phyloP scores from a whole-genome alignment of 2,113 vertebrate genomes.

The Aspidoscelis tigris region DNA sequence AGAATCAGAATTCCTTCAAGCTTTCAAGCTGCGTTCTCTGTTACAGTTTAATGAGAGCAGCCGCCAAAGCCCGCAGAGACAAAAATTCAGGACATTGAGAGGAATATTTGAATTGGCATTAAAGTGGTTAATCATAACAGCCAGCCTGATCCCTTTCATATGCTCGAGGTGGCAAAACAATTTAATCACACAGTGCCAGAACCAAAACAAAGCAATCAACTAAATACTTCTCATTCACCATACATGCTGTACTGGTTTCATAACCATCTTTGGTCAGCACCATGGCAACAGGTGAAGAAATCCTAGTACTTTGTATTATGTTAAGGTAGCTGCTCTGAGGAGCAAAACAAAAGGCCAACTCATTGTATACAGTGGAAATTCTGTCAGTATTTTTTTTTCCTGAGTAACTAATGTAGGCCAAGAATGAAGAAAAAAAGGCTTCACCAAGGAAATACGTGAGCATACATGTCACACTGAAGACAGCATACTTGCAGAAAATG shows the following conservation, averaged over 20 bases:
- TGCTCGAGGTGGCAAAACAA: constrained; percentile 35
- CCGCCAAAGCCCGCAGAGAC: background rate
- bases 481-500: too few species aligned
- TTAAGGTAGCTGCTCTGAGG: constrained; percentile 51
- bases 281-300: constrained; percentile 73
- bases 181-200: constrained; percentile 58
- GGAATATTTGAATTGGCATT: constrained; percentile 12
- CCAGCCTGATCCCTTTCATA: constrained; percentile 45
- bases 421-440: background rate
- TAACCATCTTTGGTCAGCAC: constrained; percentile 68
- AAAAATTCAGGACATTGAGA: background rate
- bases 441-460: background rate
- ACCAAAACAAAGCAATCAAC: constrained; percentile 8
- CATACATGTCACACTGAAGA: background rate
- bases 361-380: background rate
- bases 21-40: background rate
- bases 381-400: constrained; percentile 37
- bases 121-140: background rate
- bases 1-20: background rate
- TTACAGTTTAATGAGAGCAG: background rate
- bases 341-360: constrained; percentile 1
- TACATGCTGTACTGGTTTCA: constrained; percentile 70
- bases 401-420: constrained; percentile 65
- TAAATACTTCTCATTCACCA: constrained; percentile 62
- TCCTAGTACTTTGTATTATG: constrained; percentile 69